Conservation (phyloP, 2,888 invertebrate species). For the Mayetiola destructor region DNA sequence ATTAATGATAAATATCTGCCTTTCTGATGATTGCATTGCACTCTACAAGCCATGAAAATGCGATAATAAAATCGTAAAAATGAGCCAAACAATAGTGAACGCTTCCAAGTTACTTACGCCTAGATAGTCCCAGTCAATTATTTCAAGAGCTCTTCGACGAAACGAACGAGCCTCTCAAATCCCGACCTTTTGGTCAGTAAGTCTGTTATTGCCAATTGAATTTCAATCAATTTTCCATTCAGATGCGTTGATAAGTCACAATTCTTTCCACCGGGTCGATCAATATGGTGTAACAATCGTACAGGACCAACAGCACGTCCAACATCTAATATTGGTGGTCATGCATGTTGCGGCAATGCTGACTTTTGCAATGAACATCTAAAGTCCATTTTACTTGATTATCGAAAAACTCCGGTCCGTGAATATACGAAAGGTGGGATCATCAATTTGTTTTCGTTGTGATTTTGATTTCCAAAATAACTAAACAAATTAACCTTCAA, state of each 20-base stretch:
- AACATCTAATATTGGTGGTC: conserved; percentile 28
- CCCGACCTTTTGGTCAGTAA: too few species aligned
- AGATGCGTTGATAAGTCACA: conserved; percentile 33
- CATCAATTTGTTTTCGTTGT: not conserved
- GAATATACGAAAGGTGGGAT: conserved; percentile 21
- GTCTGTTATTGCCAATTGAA: too few species aligned
- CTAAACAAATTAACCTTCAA: too few species aligned
- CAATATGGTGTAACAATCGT: conserved; percentile 33
- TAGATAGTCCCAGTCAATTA: too few species aligned
- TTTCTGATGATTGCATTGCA: too few species aligned
- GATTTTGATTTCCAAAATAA: not conserved
- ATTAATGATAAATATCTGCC: too few species aligned
- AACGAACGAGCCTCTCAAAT: too few species aligned
- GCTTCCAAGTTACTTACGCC: too few species aligned
- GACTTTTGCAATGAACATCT: conserved; percentile 35
- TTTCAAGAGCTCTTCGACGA: too few species aligned
- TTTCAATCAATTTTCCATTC: not conserved
- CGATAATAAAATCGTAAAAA: too few species aligned
- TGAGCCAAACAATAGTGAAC: too few species aligned
- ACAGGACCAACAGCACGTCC: conserved; percentile 33
- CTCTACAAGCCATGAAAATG: too few species aligned
- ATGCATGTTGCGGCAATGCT: conserved; percentile 31
- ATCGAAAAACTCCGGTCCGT: conserved; percentile 23
- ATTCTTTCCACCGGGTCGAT: conserved; percentile 32
- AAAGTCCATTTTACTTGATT: conserved; percentile 32